Base-by-base conservation (phyloP, 1,140 invertebrate genomes). In the Halesus radiatus region DNA sequence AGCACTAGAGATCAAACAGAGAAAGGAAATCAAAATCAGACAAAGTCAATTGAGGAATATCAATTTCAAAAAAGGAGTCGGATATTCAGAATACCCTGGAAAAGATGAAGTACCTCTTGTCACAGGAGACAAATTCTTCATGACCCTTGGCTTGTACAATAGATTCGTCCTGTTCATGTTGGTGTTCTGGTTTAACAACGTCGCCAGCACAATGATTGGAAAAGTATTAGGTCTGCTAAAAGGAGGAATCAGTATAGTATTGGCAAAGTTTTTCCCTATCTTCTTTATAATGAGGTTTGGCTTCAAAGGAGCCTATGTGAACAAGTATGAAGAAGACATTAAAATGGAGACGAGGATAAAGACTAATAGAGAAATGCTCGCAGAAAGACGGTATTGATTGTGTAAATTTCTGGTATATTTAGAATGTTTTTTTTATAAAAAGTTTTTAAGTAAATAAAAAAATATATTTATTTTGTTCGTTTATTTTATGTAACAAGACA, bases 181-280 rank as follows among this genome's bases (percentile, higher is more conserved):
- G 64, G 56, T 80, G 4, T 54, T 85, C 0, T 68, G 85, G 56
- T 66, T 78, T 5, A 60, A 72, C 0, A 62, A 56, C 0, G 23
- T 88, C 3, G 85, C 87, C 81, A 76, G 68, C 0, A 86, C 86
- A 0, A 85, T 60, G 29, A 26, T 88, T 23, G 88, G 88, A 15
- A 83, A 86, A 7, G 20, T 84, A 10, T 88, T 87, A 60, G 85
- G 88, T 15, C 88, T 88, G 58, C n/a, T 85, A 0, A 86, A 87
- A 29, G 87, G 85, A 18, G 77, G 73, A 37, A 84, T 86, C 20
- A 85, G 83, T 60, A 5, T 88, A 3, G 66, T 86, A 1, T 74
- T 89, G 0, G 86, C 88, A 84, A 88, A 87, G 23, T 87, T 88
- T 72, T 88, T 88, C 81, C 89, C 89, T 0, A 89, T 86, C 76